phyloP scores from a whole-genome alignment of 2,888 invertebrate genomes.

The Tolmerus cingulatus region DNA sequence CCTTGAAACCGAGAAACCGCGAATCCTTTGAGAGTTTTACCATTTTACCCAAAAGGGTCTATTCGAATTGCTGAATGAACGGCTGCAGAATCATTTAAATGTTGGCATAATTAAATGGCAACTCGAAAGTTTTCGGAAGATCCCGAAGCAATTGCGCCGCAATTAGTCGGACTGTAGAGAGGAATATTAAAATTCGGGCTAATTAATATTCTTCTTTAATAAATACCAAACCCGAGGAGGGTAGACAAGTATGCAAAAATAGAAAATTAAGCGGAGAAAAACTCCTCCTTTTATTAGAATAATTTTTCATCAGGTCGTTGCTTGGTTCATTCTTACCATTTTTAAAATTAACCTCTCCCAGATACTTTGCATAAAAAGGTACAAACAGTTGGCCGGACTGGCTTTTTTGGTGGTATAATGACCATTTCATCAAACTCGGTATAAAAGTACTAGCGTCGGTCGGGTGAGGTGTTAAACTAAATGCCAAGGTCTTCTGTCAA shows the following conservation, averaged over 20 bases:
- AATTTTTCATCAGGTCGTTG: constrained; percentile 22
- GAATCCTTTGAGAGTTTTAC: neutral
- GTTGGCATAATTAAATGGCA: neutral
- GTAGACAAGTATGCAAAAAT: neutral
- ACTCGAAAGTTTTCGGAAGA: neutral
- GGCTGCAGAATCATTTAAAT: neutral
- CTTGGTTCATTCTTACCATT: constrained; percentile 16
- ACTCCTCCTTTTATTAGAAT: neutral
- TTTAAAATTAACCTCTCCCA: constrained; percentile 23
- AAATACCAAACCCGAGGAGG: neutral
- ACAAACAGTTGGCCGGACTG: constrained; percentile 14
- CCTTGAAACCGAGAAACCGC: neutral
- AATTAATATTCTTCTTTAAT: neutral
- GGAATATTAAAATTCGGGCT: constrained; percentile 2
- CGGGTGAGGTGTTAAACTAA: neutral
- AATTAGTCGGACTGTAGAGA: neutral
- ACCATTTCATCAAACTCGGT: neutral
- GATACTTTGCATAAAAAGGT: constrained; percentile 28
- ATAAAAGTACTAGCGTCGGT: neutral
- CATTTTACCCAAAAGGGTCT: neutral
- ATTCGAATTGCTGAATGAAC: neutral
- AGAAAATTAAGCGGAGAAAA: neutral
- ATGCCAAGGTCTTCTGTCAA: neutral
- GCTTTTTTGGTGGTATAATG: neutral
- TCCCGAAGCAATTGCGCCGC: neutral